A percentile compares a stretch with the other conserved stretches of the same genome.
Conservation (phyloP, 1,140 invertebrate species). For the Lordiphosa mommai region DNA sequence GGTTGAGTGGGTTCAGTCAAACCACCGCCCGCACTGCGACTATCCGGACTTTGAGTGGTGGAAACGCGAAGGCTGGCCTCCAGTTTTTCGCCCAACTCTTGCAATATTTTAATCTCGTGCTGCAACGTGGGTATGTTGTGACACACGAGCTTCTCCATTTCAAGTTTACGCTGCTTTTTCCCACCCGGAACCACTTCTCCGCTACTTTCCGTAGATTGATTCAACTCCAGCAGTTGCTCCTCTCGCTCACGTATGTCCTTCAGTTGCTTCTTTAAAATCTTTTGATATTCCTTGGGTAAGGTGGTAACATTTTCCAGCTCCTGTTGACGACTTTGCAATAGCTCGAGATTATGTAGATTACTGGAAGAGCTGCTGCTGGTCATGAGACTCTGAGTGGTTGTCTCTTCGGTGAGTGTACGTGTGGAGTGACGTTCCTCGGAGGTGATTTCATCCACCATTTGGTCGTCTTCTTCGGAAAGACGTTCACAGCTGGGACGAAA, state of each 20-base stretch:
- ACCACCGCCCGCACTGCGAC: background rate
- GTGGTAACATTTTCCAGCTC: constrained; percentile 21
- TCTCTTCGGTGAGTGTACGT: background rate
- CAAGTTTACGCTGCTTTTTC: background rate
- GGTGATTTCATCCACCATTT: too few species aligned
- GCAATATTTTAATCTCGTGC: constrained; percentile 52
- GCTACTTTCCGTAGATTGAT: background rate
- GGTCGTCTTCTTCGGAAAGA: background rate
- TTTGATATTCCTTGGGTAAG: background rate
- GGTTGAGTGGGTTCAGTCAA: background rate
- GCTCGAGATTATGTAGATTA: constrained; percentile 10
- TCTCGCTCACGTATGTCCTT: constrained; percentile 32
- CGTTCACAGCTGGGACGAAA: constrained; percentile 28
- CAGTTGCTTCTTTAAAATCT: constrained; percentile 22
- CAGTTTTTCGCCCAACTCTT: constrained; percentile 55
- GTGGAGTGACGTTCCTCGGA: too few species aligned
- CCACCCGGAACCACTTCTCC: background rate
- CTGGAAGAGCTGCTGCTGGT: constrained; percentile 2
- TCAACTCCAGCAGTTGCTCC: background rate
- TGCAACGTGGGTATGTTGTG: constrained; percentile 61
- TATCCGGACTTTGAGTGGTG: background rate
- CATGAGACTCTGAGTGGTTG: background rate
- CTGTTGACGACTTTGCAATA: constrained; percentile 6
- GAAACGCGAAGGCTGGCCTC: constrained; percentile 32
- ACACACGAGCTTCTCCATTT: constrained; percentile 31